Conservation (phyloP, 2,888 invertebrate genomes). For the Cephonodes hylas region DNA sequence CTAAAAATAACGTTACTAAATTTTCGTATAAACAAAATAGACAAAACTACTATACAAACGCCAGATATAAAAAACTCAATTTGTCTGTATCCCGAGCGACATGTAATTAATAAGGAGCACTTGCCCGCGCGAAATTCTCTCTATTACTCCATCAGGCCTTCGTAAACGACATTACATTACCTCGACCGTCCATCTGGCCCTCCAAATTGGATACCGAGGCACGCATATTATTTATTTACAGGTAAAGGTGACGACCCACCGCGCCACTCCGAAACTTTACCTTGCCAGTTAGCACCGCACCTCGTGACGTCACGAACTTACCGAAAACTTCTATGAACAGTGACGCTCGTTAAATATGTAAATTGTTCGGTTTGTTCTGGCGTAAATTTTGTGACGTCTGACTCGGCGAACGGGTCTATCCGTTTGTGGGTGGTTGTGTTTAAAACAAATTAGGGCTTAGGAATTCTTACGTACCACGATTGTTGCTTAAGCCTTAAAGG, state of each 20-base stretch:
- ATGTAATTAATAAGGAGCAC: neutral
- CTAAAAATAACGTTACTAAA: no score
- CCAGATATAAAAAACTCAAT: neutral
- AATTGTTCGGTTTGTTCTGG: conserved; percentile 1
- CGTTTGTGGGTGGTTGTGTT: neutral
- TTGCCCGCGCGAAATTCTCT: neutral
- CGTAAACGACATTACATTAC: neutral
- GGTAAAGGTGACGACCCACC: neutral
- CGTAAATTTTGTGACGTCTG: neutral
- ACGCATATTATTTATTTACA: neutral
- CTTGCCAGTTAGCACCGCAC: neutral
- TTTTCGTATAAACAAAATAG: no score
- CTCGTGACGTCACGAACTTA: conserved; percentile 1
- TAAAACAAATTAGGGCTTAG: no score
- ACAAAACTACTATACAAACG: no score
- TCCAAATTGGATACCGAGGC: neutral
- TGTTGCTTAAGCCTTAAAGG: no score
- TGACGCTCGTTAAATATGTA: conserved; percentile 9
- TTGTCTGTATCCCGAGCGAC: neutral
- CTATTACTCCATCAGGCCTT: neutral
- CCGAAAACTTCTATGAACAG: conserved; percentile 3
- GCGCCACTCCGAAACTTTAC: neutral
- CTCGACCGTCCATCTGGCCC: neutral
- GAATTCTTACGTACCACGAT: no score
- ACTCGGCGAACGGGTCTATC: neutral